Percentiles rank a stretch among this genome's conserved stretches.
These are phyloP conservation scores for Tetraodon nigroviridis DNA, from an alignment of 2,113 vertebrate genomes.

Conservation along the genomic window DNA sequence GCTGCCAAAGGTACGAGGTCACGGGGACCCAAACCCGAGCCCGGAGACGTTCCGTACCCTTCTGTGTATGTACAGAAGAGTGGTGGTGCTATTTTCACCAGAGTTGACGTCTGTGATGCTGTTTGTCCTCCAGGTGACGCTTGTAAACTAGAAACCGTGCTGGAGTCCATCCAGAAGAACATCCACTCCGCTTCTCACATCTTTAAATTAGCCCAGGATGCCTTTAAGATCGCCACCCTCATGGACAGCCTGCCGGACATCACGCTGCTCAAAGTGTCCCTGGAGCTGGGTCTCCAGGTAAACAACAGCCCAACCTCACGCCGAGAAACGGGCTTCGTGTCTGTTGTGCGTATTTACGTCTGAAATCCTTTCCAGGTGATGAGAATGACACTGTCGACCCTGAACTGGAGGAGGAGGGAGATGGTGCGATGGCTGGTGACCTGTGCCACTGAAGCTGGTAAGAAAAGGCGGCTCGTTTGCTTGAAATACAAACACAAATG, in stretches of 20 bases:
- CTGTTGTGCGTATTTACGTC: background rate
- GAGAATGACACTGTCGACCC: constrained; percentile 63
- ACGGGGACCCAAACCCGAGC: too few relatives aligned
- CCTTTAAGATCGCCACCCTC: constrained; percentile 64
- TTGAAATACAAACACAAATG: background rate
- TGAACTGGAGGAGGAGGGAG: constrained; percentile 65
- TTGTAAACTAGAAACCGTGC: constrained; percentile 49
- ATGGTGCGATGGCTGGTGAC: constrained; percentile 67
- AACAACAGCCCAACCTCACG: background rate
- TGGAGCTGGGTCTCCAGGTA: constrained; percentile 68
- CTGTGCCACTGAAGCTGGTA: constrained; percentile 62
- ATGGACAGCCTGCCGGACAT: constrained; percentile 64
- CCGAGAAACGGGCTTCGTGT: background rate
- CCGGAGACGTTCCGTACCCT: too few relatives aligned
- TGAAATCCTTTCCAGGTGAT: constrained; percentile 37
- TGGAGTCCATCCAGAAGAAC: constrained; percentile 66
- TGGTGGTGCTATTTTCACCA: background rate
- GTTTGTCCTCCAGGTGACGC: constrained; percentile 41
- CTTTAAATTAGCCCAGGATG: constrained; percentile 66
- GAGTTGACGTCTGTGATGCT: background rate
- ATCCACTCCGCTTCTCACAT: constrained; percentile 66
- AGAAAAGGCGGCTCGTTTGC: constrained; percentile 3
- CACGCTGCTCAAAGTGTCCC: constrained; percentile 64
- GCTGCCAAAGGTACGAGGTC: constrained; percentile 59
- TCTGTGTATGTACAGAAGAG: too few relatives aligned